phyloP scores from a whole-genome alignment of 1,140 invertebrate species.

The Drosophila simulans region DNA sequence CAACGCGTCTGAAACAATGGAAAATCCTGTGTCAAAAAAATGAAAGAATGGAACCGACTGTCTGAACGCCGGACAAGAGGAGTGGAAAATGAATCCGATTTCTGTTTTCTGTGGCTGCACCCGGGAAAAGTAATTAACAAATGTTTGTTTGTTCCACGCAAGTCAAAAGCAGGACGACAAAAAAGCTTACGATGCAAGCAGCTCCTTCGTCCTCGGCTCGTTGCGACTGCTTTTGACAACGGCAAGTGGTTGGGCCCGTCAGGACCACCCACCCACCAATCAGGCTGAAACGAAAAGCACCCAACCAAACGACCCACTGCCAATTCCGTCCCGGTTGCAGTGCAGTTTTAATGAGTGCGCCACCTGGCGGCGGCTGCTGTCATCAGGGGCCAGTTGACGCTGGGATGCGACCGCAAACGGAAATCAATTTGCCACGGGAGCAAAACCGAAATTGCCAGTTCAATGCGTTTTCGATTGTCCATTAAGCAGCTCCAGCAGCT shows the following conservation, averaged over 20 bases:
- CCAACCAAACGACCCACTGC: constrained; percentile 7
- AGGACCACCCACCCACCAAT: neutral
- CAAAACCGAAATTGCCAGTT: constrained; percentile 77
- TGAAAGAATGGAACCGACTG: neutral
- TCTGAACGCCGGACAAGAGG: neutral
- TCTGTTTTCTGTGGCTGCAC: constrained; percentile 20
- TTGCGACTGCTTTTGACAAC: constrained; percentile 63
- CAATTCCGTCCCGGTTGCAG: constrained; percentile 31
- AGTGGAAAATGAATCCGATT: constrained; percentile 35
- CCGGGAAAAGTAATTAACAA: constrained; percentile 71
- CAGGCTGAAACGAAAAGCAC: neutral
- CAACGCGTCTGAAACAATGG: constrained; percentile 34
- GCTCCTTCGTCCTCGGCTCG: constrained; percentile 10
- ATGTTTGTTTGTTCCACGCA: constrained; percentile 52
- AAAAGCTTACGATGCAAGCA: constrained; percentile 26
- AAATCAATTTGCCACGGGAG: constrained; percentile 71
- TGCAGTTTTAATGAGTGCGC: constrained; percentile 71
- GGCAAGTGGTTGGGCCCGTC: constrained; percentile 17
- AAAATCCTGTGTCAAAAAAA: constrained; percentile 1
- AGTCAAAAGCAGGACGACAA: constrained; percentile 38
- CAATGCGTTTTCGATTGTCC: constrained; percentile 82
- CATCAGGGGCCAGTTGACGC: constrained; percentile 46
- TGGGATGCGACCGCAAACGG: constrained; percentile 65
- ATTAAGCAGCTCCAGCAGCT: constrained; percentile 64
- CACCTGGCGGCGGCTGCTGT: constrained; percentile 58